phyloP scores from a whole-genome alignment of 2,888 invertebrate genomes.

The Barypeithes pellucidus region DNA sequence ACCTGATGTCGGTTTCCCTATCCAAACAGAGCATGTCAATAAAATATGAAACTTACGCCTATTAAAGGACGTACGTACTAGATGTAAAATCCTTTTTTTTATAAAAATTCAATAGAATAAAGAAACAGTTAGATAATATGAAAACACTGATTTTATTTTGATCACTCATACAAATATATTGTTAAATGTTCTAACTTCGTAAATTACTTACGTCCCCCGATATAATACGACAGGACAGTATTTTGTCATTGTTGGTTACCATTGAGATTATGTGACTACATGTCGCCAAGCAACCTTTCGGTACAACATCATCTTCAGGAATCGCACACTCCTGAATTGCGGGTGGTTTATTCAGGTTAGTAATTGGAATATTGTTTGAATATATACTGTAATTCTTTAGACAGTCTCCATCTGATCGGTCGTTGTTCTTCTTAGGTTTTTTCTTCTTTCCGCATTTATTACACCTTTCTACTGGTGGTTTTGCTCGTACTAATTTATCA shows the following conservation, averaged over 20 bases:
- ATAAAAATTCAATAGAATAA: too few relatives aligned
- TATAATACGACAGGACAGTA: background rate
- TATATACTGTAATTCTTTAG: background rate
- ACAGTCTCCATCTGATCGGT: background rate
- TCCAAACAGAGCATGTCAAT: too few relatives aligned
- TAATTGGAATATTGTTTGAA: background rate
- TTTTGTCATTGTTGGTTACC: conserved; percentile 14
- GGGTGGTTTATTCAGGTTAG: background rate
- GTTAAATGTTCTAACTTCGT: too few relatives aligned
- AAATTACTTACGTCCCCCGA: too few relatives aligned
- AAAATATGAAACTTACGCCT: too few relatives aligned
- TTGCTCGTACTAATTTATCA: background rate
- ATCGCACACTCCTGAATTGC: background rate
- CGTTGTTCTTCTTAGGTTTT: conserved; percentile 12
- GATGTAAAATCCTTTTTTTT: too few relatives aligned
- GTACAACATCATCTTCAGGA: background rate
- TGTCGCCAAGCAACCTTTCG: background rate
- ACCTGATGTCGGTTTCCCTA: too few relatives aligned
- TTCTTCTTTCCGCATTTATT: conserved; percentile 45
- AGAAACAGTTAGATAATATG: too few relatives aligned
- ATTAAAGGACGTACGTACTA: too few relatives aligned
- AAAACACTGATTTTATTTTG: too few relatives aligned
- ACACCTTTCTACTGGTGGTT: conserved; percentile 24
- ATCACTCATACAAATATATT: too few relatives aligned
- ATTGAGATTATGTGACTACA: conserved; percentile 27